Conservation (phyloP, 2,888 invertebrate genomes). For the Myathropa florea region DNA sequence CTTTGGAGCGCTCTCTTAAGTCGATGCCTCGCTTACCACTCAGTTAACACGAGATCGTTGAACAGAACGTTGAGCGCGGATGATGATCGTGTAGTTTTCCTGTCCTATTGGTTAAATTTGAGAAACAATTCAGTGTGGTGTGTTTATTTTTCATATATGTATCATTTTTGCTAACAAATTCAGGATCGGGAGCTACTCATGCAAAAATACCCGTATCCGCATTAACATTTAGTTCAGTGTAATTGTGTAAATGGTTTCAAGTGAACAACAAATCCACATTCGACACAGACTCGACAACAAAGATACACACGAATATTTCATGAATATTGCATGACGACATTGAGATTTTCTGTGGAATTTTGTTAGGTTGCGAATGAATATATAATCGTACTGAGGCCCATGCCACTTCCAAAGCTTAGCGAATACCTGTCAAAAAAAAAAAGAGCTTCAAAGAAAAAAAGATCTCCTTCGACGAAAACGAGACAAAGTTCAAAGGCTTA, state of each 20-base stretch:
- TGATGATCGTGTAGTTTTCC: conserved; percentile 25
- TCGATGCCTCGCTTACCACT: conserved; percentile 10
- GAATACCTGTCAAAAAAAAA: not conserved
- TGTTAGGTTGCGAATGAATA: conserved; percentile 47
- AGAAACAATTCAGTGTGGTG: conserved; percentile 25
- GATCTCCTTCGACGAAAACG: not conserved
- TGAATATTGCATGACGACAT: conserved; percentile 55
- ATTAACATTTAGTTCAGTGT: too few species aligned
- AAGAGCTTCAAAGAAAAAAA: conserved; percentile 9
- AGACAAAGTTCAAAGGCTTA: conserved; percentile 36
- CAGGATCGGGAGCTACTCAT: too few species aligned
- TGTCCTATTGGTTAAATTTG: not conserved
- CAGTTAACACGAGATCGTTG: conserved; percentile 61
- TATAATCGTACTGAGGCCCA: conserved; percentile 15
- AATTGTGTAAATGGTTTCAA: not conserved
- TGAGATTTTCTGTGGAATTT: conserved; percentile 38
- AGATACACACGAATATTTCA: conserved; percentile 2
- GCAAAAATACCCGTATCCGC: not conserved
- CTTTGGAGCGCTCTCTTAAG: conserved; percentile 47
- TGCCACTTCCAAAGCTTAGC: not conserved
- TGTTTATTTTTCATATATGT: not conserved
- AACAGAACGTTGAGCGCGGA: conserved; percentile 54
- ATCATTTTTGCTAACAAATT: not conserved
- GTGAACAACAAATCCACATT: conserved; percentile 9
- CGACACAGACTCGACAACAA: not conserved